Conservation (phyloP, 2,888 invertebrate species). For the Hermaeophaga mercurialis region DNA sequence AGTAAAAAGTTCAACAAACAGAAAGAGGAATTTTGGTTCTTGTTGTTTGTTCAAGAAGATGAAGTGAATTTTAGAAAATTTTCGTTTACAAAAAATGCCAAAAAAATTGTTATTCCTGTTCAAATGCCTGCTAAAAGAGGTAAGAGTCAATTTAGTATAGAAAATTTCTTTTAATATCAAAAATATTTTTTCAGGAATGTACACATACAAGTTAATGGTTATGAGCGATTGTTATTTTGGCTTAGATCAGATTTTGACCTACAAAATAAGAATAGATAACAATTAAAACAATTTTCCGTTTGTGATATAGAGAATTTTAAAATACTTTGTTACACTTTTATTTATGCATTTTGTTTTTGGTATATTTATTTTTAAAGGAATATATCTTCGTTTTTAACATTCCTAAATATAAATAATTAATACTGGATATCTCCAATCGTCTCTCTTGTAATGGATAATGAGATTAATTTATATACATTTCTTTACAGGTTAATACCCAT, state of each 20-base stretch:
- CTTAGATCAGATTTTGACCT: conserved; percentile 82
- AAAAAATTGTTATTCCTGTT: conserved; percentile 62
- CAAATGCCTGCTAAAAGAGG: conserved; percentile 64
- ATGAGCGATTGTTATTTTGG: conserved; percentile 94
- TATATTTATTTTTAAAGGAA: no score
- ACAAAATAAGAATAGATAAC: conserved; percentile 37
- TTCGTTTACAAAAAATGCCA: conserved; percentile 60
- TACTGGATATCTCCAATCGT: no score
- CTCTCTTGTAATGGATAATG: no score
- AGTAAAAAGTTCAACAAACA: conserved; percentile 89
- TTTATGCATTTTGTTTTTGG: neutral
- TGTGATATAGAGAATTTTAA: neutral
- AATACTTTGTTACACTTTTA: neutral
- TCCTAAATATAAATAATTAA: no score
- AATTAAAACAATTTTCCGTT: neutral
- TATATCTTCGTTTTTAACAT: no score
- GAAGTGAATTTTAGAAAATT: conserved; percentile 83
- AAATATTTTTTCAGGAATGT: conserved; percentile 68
- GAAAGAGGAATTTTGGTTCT: conserved; percentile 96
- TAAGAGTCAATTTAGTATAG: no score
- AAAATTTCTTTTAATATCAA: no score
- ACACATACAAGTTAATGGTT: conserved; percentile 79
- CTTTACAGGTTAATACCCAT: no score
- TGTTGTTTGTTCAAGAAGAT: conserved; percentile 75
- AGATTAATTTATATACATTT: no score